These are phyloP conservation scores for Felis catus DNA, from an alignment of 2,113 vertebrate genomes.

Conservation along the genomic window F.catus_Fca126_mat1.0 CM031412.1:36642001-36642500, in stretches of 20 bases:
- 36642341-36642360: not conserved
- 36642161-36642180: not conserved
- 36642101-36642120: not conserved
- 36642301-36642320: not conserved
- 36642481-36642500: not conserved
- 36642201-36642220: not conserved
- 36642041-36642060: not conserved
- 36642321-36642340: not conserved
- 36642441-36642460: not conserved
- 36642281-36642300: not conserved
- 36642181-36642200: not conserved
- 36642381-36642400: not conserved
- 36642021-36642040: not conserved
- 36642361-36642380: not conserved
- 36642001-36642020: not conserved
- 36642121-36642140: not conserved
- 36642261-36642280: not conserved
- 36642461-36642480: not conserved
- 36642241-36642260: not conserved
- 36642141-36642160: not conserved
- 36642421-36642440: not conserved
- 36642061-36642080: not conserved
- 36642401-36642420: not conserved
- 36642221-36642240: not conserved
- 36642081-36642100: accelerated